Conservation (phyloP, 2,888 invertebrate genomes). For the Globia sparganii region DNA sequence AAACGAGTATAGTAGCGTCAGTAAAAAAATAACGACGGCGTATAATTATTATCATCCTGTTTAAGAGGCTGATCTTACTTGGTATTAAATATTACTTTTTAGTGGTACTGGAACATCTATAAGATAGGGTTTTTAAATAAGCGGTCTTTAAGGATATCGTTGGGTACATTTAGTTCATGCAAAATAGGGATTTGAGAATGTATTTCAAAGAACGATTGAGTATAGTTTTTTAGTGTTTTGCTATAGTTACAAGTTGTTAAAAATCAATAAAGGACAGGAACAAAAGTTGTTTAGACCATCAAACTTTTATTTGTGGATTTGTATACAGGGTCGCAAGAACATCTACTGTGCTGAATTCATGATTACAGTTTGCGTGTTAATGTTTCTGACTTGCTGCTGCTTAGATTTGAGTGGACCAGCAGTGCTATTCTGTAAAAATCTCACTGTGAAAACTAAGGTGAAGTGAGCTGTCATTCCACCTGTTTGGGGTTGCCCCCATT, state of each 20-base stretch:
- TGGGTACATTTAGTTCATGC: background rate
- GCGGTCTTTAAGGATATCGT: background rate
- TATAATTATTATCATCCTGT: constrained; percentile 62
- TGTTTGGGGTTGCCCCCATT: too few species aligned
- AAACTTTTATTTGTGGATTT: background rate
- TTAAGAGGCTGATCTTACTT: constrained; percentile 51
- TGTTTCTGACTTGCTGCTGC: too few species aligned
- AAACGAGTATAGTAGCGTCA: constrained; percentile 64
- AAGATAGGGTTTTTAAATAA: background rate
- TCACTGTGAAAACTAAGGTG: too few species aligned
- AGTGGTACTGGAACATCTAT: background rate
- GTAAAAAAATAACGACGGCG: constrained; percentile 61
- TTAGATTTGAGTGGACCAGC: too few species aligned
- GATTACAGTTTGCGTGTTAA: too few species aligned
- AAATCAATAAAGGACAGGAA: background rate
- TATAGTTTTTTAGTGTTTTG: background rate
- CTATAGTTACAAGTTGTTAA: background rate
- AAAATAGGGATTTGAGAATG: background rate
- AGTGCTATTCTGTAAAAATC: too few species aligned
- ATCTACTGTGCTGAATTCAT: too few species aligned
- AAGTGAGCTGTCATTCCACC: too few species aligned
- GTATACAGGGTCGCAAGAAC: too few species aligned
- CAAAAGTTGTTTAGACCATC: background rate
- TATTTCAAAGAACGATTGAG: background rate
- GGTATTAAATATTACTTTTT: constrained; percentile 31